Evolutionary conservation across 2,797 vertebrate genomes (phyloP).

Genomic region (Rhodeus uyekii): DNA sequence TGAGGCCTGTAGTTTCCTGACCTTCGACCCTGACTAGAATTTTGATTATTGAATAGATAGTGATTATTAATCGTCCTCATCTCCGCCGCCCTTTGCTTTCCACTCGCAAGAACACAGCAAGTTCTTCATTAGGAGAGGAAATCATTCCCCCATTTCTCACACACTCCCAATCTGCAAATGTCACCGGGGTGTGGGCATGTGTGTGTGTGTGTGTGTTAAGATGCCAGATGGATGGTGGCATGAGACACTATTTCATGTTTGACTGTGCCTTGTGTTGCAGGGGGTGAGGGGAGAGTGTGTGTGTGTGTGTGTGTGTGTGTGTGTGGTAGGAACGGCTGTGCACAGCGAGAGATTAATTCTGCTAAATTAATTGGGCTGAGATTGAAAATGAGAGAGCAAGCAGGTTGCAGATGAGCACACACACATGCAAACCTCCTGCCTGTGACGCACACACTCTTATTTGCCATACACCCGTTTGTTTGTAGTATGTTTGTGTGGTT

Average conservation of each 20-base stretch:
- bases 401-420: conserved; percentile 73
- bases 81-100: conserved; percentile 49
- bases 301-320: conserved; percentile 57
- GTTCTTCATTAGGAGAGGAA: conserved; percentile 63
- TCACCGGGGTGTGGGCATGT: conserved; percentile 49
- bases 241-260: conserved; percentile 80
- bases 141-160: conserved; percentile 55
- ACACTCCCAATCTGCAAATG: conserved; percentile 57
- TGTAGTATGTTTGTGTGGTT: conserved; percentile 50
- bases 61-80: no score
- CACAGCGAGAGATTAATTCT: conserved; percentile 78
- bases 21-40: not conserved
- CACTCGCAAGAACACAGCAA: conserved; percentile 55
- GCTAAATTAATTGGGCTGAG: conserved; percentile 79
- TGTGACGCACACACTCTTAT: conserved; percentile 52
- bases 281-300: conserved; percentile 51
- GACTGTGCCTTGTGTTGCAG: conserved; percentile 71
- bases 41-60: not conserved
- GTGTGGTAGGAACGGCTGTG: conserved; percentile 57
- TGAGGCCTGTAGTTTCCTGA: not conserved
- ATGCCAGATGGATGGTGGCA: conserved; percentile 77
- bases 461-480: conserved; percentile 55
- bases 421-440: conserved; percentile 43
- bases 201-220: conserved; percentile 56
- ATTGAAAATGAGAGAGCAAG: conserved; percentile 75